Base-by-base conservation (phyloP, 2,113 vertebrate genomes). In the Scytalopus superciliaris region DNA sequence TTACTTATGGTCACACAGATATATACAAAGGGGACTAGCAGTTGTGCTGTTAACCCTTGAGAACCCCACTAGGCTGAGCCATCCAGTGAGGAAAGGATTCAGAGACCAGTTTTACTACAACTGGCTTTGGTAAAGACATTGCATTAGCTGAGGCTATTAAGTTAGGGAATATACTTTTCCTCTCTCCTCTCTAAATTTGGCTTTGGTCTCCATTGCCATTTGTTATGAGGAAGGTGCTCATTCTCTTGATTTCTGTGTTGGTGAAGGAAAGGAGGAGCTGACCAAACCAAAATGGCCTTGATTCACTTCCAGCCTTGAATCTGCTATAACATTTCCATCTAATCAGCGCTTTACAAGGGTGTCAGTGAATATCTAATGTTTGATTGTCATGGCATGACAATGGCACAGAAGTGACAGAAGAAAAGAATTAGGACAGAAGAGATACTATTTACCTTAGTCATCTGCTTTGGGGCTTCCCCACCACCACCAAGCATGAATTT, bases 1-100 rank as follows among this genome's bases (percentile, higher is more conserved):
- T 94, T 95, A 87, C 89, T 96, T 94, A 83, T 70, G 84, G 91
- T 67, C 72, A 39, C 74, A 60, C 53, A 91, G 84, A 95, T 87
- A 96, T 83, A 91, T 82, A 79, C 84, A 93, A 87, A 87, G 39
- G 72, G 30, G 62, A 93, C 31, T 44, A 80, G 79, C 87, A 60
- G 59, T 84, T 91, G 70, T 88, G 84, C 70, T 81, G 37, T 95
- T 97, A 97, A 95, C 96, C 52, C 89, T 83, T 84, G 40, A 25
- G 42, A 28, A 85, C 10, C 31, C 74, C 8, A 0, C 33, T 45
- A 72, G 47, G 44, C 60, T 12, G 14, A 35, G 44, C 30, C 25
- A 5, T 14, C 6, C 35, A 67, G 19, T 5, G 10, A 83, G 49
- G 39, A 59, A 74, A 86, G 75, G 13, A 49, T 30, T 67, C 83